Percentiles rank a stretch among this genome's conserved stretches.
phyloP scores from a whole-genome alignment of 2,888 invertebrate species.

The Pristionchus japonicus region DNA sequence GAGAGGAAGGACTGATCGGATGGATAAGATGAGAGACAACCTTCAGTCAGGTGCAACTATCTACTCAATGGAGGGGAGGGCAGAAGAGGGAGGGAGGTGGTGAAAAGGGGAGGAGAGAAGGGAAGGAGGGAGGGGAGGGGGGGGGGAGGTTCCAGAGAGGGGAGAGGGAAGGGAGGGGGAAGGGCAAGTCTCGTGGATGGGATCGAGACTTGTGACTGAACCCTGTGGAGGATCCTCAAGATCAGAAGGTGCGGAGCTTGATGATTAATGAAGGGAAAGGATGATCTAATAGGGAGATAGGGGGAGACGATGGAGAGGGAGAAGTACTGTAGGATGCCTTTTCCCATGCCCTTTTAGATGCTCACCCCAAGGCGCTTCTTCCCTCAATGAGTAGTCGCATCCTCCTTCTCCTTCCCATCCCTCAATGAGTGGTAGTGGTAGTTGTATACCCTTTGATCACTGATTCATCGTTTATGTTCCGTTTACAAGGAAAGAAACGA shows the following conservation, averaged over 20 bases:
- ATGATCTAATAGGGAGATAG: neutral
- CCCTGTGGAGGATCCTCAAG: neutral
- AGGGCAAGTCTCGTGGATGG: slow-evolving; percentile 8
- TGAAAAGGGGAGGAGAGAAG: slow-evolving; percentile 14
- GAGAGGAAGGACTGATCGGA: neutral
- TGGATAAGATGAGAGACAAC: neutral
- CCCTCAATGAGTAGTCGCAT: neutral
- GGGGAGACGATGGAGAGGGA: neutral
- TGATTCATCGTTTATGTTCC: neutral
- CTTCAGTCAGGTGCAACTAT: neutral
- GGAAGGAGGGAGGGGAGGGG: too few species aligned
- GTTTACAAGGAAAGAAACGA: neutral
- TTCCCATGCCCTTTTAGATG: neutral
- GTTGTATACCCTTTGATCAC: neutral
- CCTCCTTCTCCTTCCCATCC: neutral
- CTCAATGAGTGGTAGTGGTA: neutral
- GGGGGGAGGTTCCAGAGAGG: neutral
- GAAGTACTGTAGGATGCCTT: neutral
- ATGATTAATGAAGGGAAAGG: neutral
- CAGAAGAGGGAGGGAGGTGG: neutral
- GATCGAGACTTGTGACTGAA: neutral
- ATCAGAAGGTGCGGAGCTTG: neutral
- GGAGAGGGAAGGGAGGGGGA: neutral
- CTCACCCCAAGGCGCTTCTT: neutral
- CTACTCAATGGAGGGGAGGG: slow-evolving; percentile 13